Evolutionary conservation across 2,113 vertebrate genomes (phyloP), one percentile per base, ranked within the genome.

Genomic region (Urocitellus parryii): DNA sequence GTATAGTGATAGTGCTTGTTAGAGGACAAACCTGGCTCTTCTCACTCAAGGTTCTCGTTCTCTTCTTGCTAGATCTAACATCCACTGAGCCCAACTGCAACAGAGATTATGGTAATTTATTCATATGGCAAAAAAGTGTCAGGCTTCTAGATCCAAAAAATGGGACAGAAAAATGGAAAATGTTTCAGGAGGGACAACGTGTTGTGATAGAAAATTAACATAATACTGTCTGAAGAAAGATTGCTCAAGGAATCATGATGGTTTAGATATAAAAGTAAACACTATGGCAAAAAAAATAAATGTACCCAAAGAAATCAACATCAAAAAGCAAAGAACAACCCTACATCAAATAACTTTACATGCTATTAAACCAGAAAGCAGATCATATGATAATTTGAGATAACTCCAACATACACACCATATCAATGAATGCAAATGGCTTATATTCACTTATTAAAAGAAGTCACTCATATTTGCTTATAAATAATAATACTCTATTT

Each of bases 231-330:
- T 27, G 5, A 87, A 97, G 39, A 95, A 45, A 27, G 8, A 65
- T 9, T 80, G 37, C 78, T 1, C 4, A 63, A 73, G 29, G 13
- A 29, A 65, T 72, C 77, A 65, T 34, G 20, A 42, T 34, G 42
- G 4, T 77, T 17, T 37, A 53, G 61, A 58, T 74, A 83, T 53
- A 73, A 83, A 87, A 68, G 42, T n/a, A 91, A 61, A 14, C 45
- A 22, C 1, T 70, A 77, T 45, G 37, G 39, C n/a, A 81, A 96
- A 58, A 97, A 97, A 97, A 92, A 85, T 51, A 82, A 72, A 84
- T 80, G 37, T 18, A 92, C 13, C 25, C 56, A 61, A 45, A 14
- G 14, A 94, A 92, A 68, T 51, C 29, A 12, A 53, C 13, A 24
- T 81, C 73, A 78, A 48, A 79, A 81, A 86, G 70, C 7, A 72